phyloP scores from a whole-genome alignment of 2,888 invertebrate species.

The Heteromyza rotundicornis region DNA sequence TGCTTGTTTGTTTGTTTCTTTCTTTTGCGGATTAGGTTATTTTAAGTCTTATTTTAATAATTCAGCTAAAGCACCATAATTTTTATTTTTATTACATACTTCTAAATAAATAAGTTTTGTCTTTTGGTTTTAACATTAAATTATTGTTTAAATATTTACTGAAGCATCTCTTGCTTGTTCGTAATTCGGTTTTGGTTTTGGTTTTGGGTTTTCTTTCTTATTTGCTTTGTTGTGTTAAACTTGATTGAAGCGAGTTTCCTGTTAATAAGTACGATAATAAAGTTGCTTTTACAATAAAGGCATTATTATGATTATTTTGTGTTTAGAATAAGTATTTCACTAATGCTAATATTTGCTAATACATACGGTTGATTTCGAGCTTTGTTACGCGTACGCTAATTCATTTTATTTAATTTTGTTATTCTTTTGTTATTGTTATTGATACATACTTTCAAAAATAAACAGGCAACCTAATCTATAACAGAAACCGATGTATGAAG shows the following conservation, averaged over 20 bases:
- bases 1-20: slow-evolving; percentile 13
- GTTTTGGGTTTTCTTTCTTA: slow-evolving; percentile 6
- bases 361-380: slow-evolving; percentile 23
- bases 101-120: slow-evolving; percentile 18
- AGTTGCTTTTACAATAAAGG: slow-evolving; percentile 17
- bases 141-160: slow-evolving; percentile 2
- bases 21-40: slow-evolving; percentile 7
- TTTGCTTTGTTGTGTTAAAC: slow-evolving; percentile 8
- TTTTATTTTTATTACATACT: slow-evolving; percentile 31
- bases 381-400: slow-evolving; percentile 38
- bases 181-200: no score
- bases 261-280: slow-evolving; percentile 4
- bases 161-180: slow-evolving; percentile 25
- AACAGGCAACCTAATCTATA: slow-evolving; percentile 3
- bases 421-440: slow-evolving; percentile 4
- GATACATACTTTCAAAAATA: background rate
- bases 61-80: slow-evolving; percentile 59
- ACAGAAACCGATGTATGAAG: slow-evolving; percentile 49
- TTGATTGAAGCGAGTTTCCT: slow-evolving; percentile 48
- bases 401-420: slow-evolving; percentile 10
- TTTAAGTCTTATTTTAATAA: slow-evolving; percentile 46
- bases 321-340: slow-evolving; percentile 14
- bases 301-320: slow-evolving; percentile 12
- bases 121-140: no score
- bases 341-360: slow-evolving; percentile 1